A percentile compares a stretch with the other conserved stretches of the same genome.
phyloP scores from a whole-genome alignment of 2,113 vertebrate genomes.

The Bos javanicus region DNA sequence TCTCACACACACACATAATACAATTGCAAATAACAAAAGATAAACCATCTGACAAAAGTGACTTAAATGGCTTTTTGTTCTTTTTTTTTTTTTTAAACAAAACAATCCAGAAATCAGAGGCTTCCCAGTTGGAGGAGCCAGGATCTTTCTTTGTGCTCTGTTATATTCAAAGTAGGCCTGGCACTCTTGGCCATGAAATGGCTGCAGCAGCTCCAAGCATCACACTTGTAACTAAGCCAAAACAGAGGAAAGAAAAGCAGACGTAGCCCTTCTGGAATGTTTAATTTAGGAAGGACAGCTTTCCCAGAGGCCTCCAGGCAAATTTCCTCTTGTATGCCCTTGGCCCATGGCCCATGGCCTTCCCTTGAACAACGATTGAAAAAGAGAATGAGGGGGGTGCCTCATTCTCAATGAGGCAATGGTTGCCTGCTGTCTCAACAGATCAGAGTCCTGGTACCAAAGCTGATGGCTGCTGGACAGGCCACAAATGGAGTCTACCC shows the following conservation, averaged over 20 bases:
- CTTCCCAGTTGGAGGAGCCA: background rate
- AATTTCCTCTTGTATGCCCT: background rate
- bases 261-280: background rate
- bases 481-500: accelerated
- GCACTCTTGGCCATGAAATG: background rate
- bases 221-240: background rate
- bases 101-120: background rate
- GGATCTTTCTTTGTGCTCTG: background rate
- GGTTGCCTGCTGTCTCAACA: background rate
- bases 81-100: background rate
- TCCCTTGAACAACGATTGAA: background rate
- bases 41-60: background rate
- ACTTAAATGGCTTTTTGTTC: background rate
- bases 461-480: background rate
- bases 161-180: background rate
- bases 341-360: background rate
- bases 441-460: background rate
- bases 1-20: background rate
- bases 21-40: background rate
- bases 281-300: background rate
- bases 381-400: background rate
- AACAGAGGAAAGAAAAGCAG: background rate
- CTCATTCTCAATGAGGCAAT: too few relatives aligned
- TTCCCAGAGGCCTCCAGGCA: background rate
- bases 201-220: background rate